phyloP scores from a whole-genome alignment of 92 coral and sea anemone genomes.

The Parazoanthus atlanticus region DNA sequence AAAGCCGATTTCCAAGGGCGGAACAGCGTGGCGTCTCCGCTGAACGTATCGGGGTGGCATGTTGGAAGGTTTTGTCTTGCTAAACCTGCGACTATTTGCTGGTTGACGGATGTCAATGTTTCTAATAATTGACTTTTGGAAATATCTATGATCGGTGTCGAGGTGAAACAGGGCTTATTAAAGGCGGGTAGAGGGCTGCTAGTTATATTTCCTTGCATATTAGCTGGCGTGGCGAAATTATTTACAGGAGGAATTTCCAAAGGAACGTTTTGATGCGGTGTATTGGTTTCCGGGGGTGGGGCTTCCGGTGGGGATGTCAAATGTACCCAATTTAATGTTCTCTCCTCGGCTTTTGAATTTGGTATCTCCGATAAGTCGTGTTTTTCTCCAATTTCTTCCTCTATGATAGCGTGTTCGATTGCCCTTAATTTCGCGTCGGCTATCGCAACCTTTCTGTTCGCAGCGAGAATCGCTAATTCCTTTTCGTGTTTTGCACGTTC shows the following conservation, averaged over 20 bases:
- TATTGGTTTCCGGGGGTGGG: conserved; percentile 23
- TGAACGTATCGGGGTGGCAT: conserved; percentile 51
- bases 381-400: conserved; percentile 27
- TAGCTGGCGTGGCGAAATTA: conserved; percentile 23
- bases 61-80: conserved; percentile 46
- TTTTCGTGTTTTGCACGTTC: conserved; percentile 56
- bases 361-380: conserved; percentile 24
- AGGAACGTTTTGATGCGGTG: conserved; percentile 8
- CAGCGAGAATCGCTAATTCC: conserved; percentile 56
- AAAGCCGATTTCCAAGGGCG: conserved; percentile 76
- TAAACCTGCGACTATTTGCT: conserved; percentile 42
- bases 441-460: conserved; percentile 52
- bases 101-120: conserved; percentile 43
- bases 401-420: conserved; percentile 48
- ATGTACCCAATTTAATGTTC: conserved; percentile 44
- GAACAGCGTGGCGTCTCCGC: conserved; percentile 61
- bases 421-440: conserved; percentile 65
- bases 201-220: conserved; percentile 1
- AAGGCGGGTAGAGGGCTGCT: not conserved
- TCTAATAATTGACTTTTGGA: conserved; percentile 24
- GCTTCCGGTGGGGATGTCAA: conserved; percentile 18
- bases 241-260: conserved; percentile 10
- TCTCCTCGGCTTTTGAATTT: conserved; percentile 43
- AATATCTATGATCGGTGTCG: conserved; percentile 6
- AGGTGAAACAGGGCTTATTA: conserved; percentile 23